These are phyloP conservation scores for Epicampocera succincta DNA, from an alignment of 2,888 invertebrate genomes.

Conservation along the genomic window DNA sequence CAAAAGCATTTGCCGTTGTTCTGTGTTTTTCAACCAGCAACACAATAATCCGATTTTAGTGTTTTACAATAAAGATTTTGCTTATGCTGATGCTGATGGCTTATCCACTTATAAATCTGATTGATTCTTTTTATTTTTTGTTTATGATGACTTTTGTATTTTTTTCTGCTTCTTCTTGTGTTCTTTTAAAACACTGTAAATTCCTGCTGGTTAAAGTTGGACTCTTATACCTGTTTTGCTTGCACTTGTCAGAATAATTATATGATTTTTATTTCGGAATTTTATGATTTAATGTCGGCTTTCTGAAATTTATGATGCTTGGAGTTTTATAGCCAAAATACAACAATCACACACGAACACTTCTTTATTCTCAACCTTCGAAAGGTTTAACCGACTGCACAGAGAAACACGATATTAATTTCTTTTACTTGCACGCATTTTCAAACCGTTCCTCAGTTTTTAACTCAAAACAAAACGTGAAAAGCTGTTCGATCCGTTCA, in stretches of 20 bases:
- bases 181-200: slow-evolving; percentile 19
- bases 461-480: background rate
- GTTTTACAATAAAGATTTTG: slow-evolving; percentile 53
- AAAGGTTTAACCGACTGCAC: background rate
- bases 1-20: slow-evolving; percentile 18
- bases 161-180: slow-evolving; percentile 4
- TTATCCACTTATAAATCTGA: slow-evolving; percentile 63
- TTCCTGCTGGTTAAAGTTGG: slow-evolving; percentile 33
- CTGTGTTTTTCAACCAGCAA: slow-evolving; percentile 33
- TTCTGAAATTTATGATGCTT: background rate
- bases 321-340: slow-evolving; percentile 1
- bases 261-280: background rate
- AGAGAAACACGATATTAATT: background rate
- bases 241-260: slow-evolving; percentile 35
- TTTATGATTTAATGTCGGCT: background rate
- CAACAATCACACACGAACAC: background rate
- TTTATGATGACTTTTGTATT: slow-evolving; percentile 16
- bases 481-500: slow-evolving; percentile 12
- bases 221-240: slow-evolving; percentile 16
- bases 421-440: background rate
- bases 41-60: slow-evolving; percentile 61
- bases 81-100: slow-evolving; percentile 36
- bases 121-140: slow-evolving; percentile 20
- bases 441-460: background rate
- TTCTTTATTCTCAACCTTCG: background rate